Conservation (phyloP, 2,113 vertebrate species). For the Scytalopus superciliaris region DNA sequence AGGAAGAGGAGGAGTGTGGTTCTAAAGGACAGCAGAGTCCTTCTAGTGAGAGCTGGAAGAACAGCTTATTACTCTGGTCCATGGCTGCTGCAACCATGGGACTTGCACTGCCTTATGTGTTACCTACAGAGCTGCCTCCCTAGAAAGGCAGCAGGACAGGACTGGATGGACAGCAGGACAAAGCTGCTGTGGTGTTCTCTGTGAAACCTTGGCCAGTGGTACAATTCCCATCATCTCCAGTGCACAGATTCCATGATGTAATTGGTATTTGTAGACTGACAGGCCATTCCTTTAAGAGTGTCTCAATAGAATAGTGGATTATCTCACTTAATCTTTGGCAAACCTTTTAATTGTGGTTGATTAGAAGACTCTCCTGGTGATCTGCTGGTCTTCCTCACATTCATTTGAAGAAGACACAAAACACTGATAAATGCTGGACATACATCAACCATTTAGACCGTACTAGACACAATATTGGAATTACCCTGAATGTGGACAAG, state of each 20-base stretch:
- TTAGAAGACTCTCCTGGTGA: neutral
- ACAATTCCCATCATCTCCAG: neutral
- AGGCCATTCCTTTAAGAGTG: neutral
- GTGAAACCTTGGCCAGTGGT: neutral
- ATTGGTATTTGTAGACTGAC: neutral
- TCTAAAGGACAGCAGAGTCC: neutral
- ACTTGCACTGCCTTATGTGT: neutral
- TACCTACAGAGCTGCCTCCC: neutral
- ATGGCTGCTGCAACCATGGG: fast-evolving
- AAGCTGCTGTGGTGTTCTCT: neutral
- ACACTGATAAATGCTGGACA: neutral
- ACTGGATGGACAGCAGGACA: neutral
- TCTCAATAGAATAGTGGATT: neutral
- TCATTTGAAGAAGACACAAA: neutral
- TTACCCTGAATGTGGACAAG: neutral
- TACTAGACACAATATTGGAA: neutral
- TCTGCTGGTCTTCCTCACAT: neutral
- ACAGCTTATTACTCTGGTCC: neutral
- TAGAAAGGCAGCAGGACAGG: neutral
- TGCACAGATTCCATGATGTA: neutral
- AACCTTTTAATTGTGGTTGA: neutral
- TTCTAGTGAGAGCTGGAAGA: neutral
- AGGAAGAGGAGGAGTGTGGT: neutral
- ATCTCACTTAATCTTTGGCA: neutral
- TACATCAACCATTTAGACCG: neutral